Conservation (phyloP, 2,888 invertebrate genomes). For the Nomada ferruginata region DNA sequence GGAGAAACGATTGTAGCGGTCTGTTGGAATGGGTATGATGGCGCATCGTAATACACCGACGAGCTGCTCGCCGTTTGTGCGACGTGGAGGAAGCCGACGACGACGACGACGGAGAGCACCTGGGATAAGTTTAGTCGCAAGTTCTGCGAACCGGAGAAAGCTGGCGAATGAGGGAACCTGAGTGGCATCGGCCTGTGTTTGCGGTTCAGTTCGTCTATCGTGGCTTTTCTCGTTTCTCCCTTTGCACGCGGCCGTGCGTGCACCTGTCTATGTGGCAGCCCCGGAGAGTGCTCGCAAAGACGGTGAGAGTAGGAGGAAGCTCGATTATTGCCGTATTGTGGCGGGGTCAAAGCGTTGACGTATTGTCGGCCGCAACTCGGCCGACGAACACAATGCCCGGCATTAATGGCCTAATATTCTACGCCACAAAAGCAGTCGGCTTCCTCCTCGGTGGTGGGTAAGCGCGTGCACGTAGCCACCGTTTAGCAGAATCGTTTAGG, state of each 20-base stretch:
- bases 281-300: constrained; percentile 60
- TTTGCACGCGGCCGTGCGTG: constrained; percentile 14
- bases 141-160: constrained; percentile 16
- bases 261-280: constrained; percentile 4
- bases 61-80: not conserved
- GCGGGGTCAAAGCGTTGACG: constrained; percentile 75
- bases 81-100: not conserved
- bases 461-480: constrained; percentile 51
- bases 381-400: constrained; percentile 67
- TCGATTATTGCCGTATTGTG: constrained; percentile 75
- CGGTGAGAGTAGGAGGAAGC: constrained; percentile 68
- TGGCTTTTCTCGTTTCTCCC: not conserved
- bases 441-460: constrained; percentile 56
- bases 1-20: constrained; percentile 22
- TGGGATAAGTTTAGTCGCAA: constrained; percentile 28
- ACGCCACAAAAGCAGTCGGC: constrained; percentile 68
- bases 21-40: constrained; percentile 9
- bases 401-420: constrained; percentile 75
- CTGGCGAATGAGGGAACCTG: not conserved
- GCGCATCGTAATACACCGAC: not conserved
- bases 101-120: not conserved
- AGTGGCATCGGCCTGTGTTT: constrained; percentile 37
- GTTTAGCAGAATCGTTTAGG: constrained; percentile 55
- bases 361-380: constrained; percentile 70
- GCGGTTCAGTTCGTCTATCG: constrained; percentile 40